phyloP scores from a whole-genome alignment of 2,113 vertebrate species.

The Rattus norvegicus region DNA sequence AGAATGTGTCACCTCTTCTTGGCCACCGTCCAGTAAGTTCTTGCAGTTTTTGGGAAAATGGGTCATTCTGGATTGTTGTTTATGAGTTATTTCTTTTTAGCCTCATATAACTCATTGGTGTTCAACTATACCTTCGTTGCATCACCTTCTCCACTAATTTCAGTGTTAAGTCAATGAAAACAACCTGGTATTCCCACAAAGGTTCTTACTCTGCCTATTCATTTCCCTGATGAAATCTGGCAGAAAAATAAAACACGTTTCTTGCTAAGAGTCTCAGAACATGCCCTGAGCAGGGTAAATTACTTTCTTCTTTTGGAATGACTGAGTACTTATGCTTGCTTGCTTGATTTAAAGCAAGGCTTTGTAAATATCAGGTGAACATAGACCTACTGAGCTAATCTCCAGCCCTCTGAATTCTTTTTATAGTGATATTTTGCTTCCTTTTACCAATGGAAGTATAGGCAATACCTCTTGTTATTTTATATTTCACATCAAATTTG shows the following conservation, averaged over 20 bases:
- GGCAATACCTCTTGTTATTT: neutral
- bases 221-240: neutral
- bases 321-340: conserved; percentile 1
- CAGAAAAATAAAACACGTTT: neutral
- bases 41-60: conserved; percentile 19
- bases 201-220: neutral
- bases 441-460: conserved; percentile 27
- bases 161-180: conserved; percentile 43
- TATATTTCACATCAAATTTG: neutral
- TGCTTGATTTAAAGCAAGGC: too few relatives aligned
- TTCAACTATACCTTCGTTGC: neutral
- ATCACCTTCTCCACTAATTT: conserved; percentile 41
- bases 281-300: neutral
- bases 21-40: conserved; percentile 96
- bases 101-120: conserved; percentile 22
- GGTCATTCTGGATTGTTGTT: neutral
- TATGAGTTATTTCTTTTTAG: neutral
- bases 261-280: conserved; percentile 28
- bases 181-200: neutral
- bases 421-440: neutral
- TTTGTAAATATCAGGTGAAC: neutral
- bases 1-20: conserved; percentile 93
- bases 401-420: neutral
- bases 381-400: neutral
- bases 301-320: neutral